A percentile compares a stretch with the other conserved stretches of the same genome.
Evolutionary conservation across 2,888 invertebrate genomes (phyloP).

Genomic region (Gymnocheta viridis): DNA sequence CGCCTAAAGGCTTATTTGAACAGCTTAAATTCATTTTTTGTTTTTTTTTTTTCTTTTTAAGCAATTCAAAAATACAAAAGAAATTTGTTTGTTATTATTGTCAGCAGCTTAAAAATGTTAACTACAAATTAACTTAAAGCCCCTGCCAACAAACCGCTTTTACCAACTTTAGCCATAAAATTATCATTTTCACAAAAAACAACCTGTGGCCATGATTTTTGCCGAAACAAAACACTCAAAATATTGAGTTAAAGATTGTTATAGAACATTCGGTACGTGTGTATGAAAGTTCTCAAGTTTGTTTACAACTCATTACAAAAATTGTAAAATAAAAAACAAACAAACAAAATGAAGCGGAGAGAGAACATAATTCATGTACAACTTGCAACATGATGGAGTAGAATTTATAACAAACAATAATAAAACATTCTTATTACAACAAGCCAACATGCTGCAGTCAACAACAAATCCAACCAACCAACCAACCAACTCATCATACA

Average conservation of each 20-base stretch:
- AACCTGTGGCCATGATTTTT: conserved; percentile 68
- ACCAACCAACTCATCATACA: conserved; percentile 30
- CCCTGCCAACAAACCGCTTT: not conserved
- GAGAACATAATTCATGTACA: conserved; percentile 24
- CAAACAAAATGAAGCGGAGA: too few relatives aligned
- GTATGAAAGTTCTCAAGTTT: conserved; percentile 10
- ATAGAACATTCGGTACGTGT: not conserved
- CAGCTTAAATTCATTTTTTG: too few relatives aligned
- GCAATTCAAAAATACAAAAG: not conserved
- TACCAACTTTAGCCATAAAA: conserved; percentile 1
- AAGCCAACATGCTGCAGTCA: conserved; percentile 28
- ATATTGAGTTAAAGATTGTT: conserved; percentile 18
- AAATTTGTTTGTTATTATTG: not conserved
- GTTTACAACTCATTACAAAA: conserved; percentile 57
- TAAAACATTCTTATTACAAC: conserved; percentile 53
- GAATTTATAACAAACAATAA: conserved; percentile 41
- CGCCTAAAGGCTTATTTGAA: too few relatives aligned
- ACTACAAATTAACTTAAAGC: conserved; percentile 1
- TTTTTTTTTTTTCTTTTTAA: not conserved
- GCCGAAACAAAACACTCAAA: conserved; percentile 36
- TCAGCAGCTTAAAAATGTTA: not conserved
- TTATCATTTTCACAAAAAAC: conserved; percentile 35
- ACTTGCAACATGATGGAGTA: conserved; percentile 62
- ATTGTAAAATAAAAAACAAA: not conserved
- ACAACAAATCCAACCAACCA: conserved; percentile 4